Base-by-base conservation (phyloP, 2,113 vertebrate species). In the Cyanocitta stelleri region DNA sequence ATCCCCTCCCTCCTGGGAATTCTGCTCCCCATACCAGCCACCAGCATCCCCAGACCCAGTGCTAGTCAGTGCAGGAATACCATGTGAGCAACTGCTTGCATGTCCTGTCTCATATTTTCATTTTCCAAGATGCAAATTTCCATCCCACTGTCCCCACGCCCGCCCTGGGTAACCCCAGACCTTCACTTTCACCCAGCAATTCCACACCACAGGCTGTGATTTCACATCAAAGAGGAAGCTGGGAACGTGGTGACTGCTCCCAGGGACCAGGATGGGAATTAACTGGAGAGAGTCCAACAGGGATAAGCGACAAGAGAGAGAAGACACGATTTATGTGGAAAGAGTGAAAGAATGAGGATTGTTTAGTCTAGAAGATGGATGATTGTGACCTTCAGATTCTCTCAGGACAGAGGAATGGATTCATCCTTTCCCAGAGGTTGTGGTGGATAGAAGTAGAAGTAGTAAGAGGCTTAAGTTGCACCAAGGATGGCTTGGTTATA, bases 301-400 rank as follows among this genome's bases (percentile, higher is more conserved):
- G 22, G 55, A 49, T 32, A 48, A 43, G 71, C 0, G 3, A 76
- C 11, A 27, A 62, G 48, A 63, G 48, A 4, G 21, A 63, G 63
- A 76, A 55, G 41, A 63, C 63, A 56, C 2, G 3, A 84, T 84
- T 90, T 84, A 71, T 63, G 63, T 63, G 56, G 49, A 49, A 69
- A 77, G 56, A 71, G 56, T 29, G 56, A 49, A 90, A 77, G 79
- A 56, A 71, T 43, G 56, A 56, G 56, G 39, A 55, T 71, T 90
- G 87, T 90, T 90, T 90, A 84, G 87, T 84, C 79, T 90, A 43
- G 72, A 90, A 84, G 79, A 84, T 33, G 41, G 64, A 84, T 71
- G 79, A 69, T 43, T 44, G 10, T 29, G 79, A 77, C 64, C 79
- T 63, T 71, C 49, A 84, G 27, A 43, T 49, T 71, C 56, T 13